Evolutionary conservation across 2,888 invertebrate genomes (phyloP), one percentile per base, ranked within the genome.

Genomic region (Sphaeridia pumilis): DNA sequence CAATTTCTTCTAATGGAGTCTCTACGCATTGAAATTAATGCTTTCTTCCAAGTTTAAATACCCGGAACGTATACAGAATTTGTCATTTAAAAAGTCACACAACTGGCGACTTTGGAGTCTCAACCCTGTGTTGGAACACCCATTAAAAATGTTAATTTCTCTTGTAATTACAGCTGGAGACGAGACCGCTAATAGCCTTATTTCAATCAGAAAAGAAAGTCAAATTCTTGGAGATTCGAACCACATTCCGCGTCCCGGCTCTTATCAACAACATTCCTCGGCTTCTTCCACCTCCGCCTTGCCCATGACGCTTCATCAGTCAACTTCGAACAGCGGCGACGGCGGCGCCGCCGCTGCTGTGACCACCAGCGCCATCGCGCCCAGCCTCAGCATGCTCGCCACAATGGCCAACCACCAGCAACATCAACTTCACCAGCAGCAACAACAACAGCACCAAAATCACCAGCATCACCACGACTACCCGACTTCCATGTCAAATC

Each of bases 341-440:
- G 17, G 20, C 31, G 31, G 31, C 5, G 5, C 7, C 17, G 38
- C 17, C 12, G 17, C 38, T 5, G 4, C 38, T 17, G 38, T 14
- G 17, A 38, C 38, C 38, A 17, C 12, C 38, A 14, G 4, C 5
- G 20, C 10, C 14, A 31, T 10, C 14, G 31, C 31, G 14, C 31
- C 12, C 17, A 54, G 49, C 22, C 46, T 47, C 14, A 54, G n/a
- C 28, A 46, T 50, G 17, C 41, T 49, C 10, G 50, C 49, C n/a
- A 46, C 50, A 4, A 41, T 52, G 17, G 52, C 52, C 7, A 47
- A 58, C 49, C 55, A 55, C 27, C 36, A 55, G 54, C 38, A 24
- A 7, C 49, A 52, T 46, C 28, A 31, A 12, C 22, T 42, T 20
- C 20, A 26, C 27, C 42, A 35, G 31, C 34, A 24, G 17, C n/a